These are phyloP conservation scores for Nymphicus hollandicus DNA, from an alignment of 2,113 vertebrate genomes.

Conservation along the genomic window DNA sequence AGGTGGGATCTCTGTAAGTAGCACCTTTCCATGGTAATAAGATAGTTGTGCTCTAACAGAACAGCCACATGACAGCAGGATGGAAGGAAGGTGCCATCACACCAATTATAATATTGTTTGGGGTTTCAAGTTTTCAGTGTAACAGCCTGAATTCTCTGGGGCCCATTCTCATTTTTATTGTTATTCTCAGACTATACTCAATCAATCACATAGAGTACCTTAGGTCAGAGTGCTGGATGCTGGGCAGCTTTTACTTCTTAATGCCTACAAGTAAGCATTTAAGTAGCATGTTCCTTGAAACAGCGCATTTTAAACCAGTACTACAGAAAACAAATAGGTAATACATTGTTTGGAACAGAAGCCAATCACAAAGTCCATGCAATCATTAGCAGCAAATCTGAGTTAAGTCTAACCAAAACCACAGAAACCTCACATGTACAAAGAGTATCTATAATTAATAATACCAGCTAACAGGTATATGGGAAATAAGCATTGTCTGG, in stretches of 20 bases:
- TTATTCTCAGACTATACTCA: neutral
- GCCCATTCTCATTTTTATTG: neutral
- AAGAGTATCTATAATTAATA: neutral
- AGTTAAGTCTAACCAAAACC: neutral
- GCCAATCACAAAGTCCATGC: neutral
- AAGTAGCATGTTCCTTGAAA: neutral
- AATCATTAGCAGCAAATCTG: neutral
- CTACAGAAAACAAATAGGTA: neutral
- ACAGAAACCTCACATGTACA: neutral
- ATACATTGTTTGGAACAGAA: neutral
- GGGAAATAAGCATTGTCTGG: neutral
- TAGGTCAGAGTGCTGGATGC: neutral
- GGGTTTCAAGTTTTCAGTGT: neutral
- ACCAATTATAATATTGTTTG: neutral
- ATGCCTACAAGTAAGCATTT: neutral
- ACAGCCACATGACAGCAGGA: neutral
- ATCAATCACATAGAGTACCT: neutral
- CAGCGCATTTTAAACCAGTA: neutral
- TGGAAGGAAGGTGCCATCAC: neutral
- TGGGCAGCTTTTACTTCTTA: neutral
- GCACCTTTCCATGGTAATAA: neutral
- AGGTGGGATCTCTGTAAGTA: neutral
- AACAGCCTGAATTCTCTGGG: neutral
- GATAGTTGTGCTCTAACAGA: neutral
- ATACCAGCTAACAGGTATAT: neutral